Percentiles rank a stretch among this genome's conserved stretches.
phyloP scores from a whole-genome alignment of 2,797 vertebrate species.

The Oceanodroma leucorhoa region DNA sequence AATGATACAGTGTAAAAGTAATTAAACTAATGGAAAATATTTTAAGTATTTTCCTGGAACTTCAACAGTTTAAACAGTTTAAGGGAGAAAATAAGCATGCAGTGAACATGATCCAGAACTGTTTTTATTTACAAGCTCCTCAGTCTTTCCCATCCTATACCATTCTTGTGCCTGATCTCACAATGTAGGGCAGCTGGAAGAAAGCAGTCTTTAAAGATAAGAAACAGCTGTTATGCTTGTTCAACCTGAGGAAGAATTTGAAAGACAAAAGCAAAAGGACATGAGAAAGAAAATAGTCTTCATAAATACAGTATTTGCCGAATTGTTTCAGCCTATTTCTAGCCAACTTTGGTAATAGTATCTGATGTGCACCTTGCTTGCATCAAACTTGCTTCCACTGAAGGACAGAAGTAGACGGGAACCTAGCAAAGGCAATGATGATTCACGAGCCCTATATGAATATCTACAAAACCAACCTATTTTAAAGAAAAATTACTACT shows the following conservation, averaged over 20 bases:
- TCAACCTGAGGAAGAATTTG: not conserved
- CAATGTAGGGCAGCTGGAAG: not conserved
- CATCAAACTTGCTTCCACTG: not conserved
- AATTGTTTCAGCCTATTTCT: not conserved
- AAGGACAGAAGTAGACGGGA: not conserved
- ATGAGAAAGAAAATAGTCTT: not conserved
- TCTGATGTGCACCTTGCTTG: not conserved
- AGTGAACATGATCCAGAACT: not conserved
- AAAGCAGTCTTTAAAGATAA: not conserved
- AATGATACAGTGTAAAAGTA: not conserved
- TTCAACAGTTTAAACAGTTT: not conserved
- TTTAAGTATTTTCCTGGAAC: slow-evolving; percentile 22
- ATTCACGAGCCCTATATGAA: not conserved
- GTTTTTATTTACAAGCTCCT: slow-evolving; percentile 7
- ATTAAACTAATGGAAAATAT: slow-evolving; percentile 10
- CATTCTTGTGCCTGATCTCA: not conserved
- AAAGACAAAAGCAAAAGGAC: slow-evolving; percentile 20
- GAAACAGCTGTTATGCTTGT: slow-evolving; percentile 20
- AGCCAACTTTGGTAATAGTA: not conserved
- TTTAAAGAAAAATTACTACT: not conserved
- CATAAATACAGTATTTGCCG: not conserved
- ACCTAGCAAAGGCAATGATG: not conserved
- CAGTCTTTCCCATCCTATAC: not conserved
- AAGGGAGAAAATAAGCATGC: not conserved
- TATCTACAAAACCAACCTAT: not conserved